Evolutionary conservation across 2,888 invertebrate genomes (phyloP).

Genomic region (Lasioglossum figueresi): DNA sequence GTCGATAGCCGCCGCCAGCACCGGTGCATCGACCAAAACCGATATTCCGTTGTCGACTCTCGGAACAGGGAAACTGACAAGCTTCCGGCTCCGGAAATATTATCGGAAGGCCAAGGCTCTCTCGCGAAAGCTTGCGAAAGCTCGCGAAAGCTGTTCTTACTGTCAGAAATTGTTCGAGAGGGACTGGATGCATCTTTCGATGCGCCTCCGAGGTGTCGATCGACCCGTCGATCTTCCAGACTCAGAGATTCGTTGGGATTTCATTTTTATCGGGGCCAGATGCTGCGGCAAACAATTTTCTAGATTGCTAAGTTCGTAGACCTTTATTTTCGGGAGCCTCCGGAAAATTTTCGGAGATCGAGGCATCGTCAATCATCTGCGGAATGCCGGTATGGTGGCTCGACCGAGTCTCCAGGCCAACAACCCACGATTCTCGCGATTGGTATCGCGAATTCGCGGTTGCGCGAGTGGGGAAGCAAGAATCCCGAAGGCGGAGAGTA

Average conservation of each 20-base stretch:
- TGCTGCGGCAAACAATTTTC: background rate
- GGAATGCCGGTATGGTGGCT: background rate
- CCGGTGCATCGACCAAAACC: background rate
- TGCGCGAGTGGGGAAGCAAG: background rate
- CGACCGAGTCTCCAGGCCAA: background rate
- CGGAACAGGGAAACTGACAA: background rate
- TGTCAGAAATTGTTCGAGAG: background rate
- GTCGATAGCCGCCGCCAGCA: background rate
- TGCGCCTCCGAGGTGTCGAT: background rate
- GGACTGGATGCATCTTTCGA: background rate
- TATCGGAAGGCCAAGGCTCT: conserved; percentile 6
- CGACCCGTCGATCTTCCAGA: background rate
- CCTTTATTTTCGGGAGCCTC: too few species aligned
- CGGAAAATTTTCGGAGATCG: background rate
- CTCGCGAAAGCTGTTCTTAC: background rate
- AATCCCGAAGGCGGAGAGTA: conserved; percentile 1
- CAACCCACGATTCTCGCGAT: background rate
- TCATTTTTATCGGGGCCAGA: background rate
- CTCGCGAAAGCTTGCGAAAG: background rate
- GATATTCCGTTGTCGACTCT: conserved; percentile 2
- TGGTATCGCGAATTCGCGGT: background rate
- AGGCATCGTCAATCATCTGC: background rate
- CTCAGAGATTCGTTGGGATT: background rate
- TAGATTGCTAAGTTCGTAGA: too few species aligned
- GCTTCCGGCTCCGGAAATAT: conserved; percentile 1